Evolutionary conservation across 92 coral and sea anemone genomes (phyloP).

Genomic region (Phymanthus crucifer): DNA sequence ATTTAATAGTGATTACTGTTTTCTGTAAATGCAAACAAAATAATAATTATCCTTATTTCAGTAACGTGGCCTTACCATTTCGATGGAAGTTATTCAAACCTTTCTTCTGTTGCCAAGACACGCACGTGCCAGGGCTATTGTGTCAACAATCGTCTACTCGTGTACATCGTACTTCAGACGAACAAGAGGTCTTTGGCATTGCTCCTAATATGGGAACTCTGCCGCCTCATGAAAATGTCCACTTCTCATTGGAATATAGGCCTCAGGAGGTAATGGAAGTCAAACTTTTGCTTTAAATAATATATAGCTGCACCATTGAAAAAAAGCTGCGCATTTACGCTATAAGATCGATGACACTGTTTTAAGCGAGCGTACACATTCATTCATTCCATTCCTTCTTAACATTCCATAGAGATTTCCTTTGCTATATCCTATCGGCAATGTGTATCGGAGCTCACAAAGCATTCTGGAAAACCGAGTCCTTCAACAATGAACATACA

Average conservation of each 20-base stretch:
- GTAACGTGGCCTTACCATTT: slow-evolving; percentile 92
- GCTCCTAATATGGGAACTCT: slow-evolving; percentile 87
- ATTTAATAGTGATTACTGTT: neutral
- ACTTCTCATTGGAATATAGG: slow-evolving; percentile 74
- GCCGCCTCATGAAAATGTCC: slow-evolving; percentile 80
- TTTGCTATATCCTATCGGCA: no score
- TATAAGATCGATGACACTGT: no score
- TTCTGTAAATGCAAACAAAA: no score
- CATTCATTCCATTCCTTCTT: no score
- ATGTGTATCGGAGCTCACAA: no score
- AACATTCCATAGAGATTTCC: no score
- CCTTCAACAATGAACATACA: no score
- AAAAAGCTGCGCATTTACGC: no score
- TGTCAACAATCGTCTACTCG: slow-evolving; percentile 38
- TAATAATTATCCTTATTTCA: slow-evolving; percentile 15
- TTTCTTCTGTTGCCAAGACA: slow-evolving; percentile 48
- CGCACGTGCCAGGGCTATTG: slow-evolving; percentile 16
- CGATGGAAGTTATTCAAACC: slow-evolving; percentile 93
- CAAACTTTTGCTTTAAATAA: no score
- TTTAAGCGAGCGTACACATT: no score
- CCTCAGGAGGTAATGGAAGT: slow-evolving; percentile 62
- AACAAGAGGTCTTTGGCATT: slow-evolving; percentile 57
- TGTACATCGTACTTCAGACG: slow-evolving; percentile 61
- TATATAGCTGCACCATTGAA: no score
- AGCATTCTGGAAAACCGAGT: no score